Evolutionary conservation across 2,888 invertebrate genomes (phyloP), one percentile per base, ranked within the genome.

Genomic region (Harpagoxenus sublaevis): DNA sequence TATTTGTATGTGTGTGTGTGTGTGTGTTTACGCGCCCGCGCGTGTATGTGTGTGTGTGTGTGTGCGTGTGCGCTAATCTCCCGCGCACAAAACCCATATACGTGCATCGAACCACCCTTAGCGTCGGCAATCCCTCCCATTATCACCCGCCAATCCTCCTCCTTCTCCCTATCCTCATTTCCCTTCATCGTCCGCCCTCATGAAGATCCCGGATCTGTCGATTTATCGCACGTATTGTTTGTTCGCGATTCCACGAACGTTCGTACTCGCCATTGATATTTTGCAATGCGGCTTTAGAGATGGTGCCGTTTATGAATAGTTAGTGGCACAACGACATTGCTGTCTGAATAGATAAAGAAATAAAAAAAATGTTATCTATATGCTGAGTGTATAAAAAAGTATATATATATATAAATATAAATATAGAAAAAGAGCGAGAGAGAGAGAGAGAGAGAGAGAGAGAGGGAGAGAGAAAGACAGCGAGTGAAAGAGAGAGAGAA

Each of bases 301-400:
- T 75, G 71, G 83, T 74, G 85, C 81, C 84, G 74, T 86, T 88
- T 83, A 82, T 84, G 85, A 71, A 89, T 90, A 90, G 89, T 88
- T 92, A 92, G 89, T 88, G 89, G 86, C 92, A 90, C 90, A 89
- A 90, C 87, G 89, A 89, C 90, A 87, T 91, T 90, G 89, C 85
- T 90, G 92, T 92, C 91, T 90, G 89, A 86, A 87, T 92, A 92
- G 90, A 91, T 88, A 87, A 88, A 81, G 75, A 57, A 84, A 23
- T 23, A 81, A 88, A 88, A 87, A 83, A 86, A 83, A 79, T 86
- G 84, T 88, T 88, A 91, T 86, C 88, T 92, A 90, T 86, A 75
- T 88, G 90, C 88, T 92, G 91, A 91, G 88, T 93, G 93, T 93
- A 92, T 92, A 92, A 91, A 91, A 87, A 84, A 88, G 78, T 82